Conservation (phyloP, 2,888 invertebrate species). For the Callimorpha dominula region DNA sequence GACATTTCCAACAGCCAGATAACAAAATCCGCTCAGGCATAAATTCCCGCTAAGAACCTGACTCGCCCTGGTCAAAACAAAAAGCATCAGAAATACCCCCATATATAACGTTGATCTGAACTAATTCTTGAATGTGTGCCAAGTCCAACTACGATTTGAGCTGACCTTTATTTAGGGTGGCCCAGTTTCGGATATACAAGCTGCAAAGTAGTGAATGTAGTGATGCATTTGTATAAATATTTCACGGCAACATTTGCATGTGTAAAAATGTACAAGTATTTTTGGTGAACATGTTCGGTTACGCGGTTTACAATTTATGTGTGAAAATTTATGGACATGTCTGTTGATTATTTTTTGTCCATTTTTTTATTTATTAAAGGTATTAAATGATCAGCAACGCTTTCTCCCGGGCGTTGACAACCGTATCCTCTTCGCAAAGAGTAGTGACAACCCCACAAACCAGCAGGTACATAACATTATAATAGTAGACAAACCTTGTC, state of each 20-base stretch:
- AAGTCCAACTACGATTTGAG: constrained; percentile 58
- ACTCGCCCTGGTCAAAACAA: constrained; percentile 36
- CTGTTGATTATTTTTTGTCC: no score
- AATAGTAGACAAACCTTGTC: no score
- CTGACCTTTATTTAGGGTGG: constrained; percentile 56
- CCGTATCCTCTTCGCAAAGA: neutral
- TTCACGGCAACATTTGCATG: neutral
- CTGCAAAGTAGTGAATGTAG: constrained; percentile 46
- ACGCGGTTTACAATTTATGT: neutral
- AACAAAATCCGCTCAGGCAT: constrained; percentile 34
- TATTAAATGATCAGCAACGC: no score
- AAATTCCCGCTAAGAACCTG: constrained; percentile 43
- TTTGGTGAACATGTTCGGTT: constrained; percentile 10
- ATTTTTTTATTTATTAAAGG: no score
- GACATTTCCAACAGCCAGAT: constrained; percentile 20
- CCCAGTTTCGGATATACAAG: constrained; percentile 52
- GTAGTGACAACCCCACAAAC: neutral
- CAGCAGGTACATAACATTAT: neutral
- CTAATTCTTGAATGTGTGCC: constrained; percentile 66
- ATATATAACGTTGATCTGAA: constrained; percentile 54
- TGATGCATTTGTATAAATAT: constrained; percentile 24
- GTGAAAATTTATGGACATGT: no score
- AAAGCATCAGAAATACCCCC: constrained; percentile 35
- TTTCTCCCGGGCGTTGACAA: neutral
- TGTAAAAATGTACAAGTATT: constrained; percentile 19